Evolutionary conservation across 2,888 invertebrate genomes (phyloP).

Genomic region (Rutpela maculata): DNA sequence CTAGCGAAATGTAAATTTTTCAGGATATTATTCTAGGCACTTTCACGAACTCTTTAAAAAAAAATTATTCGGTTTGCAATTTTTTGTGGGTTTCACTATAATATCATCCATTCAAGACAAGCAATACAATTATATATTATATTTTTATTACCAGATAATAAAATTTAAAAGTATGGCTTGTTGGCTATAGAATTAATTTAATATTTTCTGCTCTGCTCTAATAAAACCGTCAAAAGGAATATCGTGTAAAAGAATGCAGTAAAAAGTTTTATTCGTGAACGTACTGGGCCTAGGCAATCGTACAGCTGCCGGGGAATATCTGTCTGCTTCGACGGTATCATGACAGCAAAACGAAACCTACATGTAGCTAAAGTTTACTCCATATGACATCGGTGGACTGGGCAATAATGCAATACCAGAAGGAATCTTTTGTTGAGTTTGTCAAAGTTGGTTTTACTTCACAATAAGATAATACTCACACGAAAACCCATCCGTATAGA

Average conservation of each 20-base stretch:
- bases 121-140: no score
- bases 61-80: no score
- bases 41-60: no score
- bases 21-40: no score
- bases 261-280: constrained; percentile 18
- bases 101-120: no score
- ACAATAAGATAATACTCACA: neutral
- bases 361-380: constrained; percentile 47
- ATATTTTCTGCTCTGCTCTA: constrained; percentile 37
- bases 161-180: no score
- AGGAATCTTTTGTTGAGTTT: constrained; percentile 26
- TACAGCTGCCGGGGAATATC: constrained; percentile 42
- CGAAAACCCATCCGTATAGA: neutral
- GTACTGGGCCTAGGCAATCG: constrained; percentile 26
- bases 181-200: constrained; percentile 37
- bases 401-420: constrained; percentile 40
- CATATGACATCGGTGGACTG: constrained; percentile 42
- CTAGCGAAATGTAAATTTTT: no score
- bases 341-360: constrained; percentile 47
- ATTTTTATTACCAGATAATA: no score
- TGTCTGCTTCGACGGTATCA: constrained; percentile 42
- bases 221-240: constrained; percentile 48
- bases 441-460: constrained; percentile 9
- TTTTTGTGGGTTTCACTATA: no score
- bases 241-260: constrained; percentile 13